Evolutionary conservation across 2,797 vertebrate species (phyloP).

Genomic region (Clarias pachynema): DNA sequence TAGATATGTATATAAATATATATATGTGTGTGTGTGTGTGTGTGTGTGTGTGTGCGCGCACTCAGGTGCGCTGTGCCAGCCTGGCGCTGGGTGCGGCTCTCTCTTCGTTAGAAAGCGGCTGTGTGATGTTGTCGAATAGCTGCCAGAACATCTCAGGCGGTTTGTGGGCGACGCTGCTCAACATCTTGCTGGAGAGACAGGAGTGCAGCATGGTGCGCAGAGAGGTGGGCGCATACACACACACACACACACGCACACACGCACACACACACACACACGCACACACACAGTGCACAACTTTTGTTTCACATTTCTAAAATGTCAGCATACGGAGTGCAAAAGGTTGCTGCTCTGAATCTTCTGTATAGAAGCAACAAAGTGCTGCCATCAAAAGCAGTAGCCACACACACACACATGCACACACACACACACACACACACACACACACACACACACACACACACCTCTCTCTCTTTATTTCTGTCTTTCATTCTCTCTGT

Average conservation of each 20-base stretch:
- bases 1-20: constrained; percentile 24
- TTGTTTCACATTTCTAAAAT: neutral
- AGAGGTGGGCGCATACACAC: constrained; percentile 77
- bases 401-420: neutral
- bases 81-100: constrained; percentile 89
- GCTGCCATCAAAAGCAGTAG: neutral
- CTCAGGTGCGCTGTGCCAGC: constrained; percentile 92
- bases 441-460: neutral
- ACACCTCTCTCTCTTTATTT: neutral
- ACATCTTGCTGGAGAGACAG: constrained; percentile 90
- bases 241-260: neutral
- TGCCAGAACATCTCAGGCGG: constrained; percentile 98
- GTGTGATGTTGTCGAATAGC: constrained; percentile 85
- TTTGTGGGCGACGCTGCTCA: constrained; percentile 93
- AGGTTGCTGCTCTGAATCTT: neutral
- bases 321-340: neutral
- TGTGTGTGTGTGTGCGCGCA: constrained; percentile 29
- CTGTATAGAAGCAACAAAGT: neutral
- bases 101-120: constrained; percentile 84
- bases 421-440: neutral
- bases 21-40: constrained; percentile 14
- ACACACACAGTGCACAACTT: neutral
- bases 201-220: constrained; percentile 96
- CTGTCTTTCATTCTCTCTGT: neutral
- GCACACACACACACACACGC: neutral